Evolutionary conservation across 2,888 invertebrate genomes (phyloP).

Genomic region (Trichopria drosophilae): DNA sequence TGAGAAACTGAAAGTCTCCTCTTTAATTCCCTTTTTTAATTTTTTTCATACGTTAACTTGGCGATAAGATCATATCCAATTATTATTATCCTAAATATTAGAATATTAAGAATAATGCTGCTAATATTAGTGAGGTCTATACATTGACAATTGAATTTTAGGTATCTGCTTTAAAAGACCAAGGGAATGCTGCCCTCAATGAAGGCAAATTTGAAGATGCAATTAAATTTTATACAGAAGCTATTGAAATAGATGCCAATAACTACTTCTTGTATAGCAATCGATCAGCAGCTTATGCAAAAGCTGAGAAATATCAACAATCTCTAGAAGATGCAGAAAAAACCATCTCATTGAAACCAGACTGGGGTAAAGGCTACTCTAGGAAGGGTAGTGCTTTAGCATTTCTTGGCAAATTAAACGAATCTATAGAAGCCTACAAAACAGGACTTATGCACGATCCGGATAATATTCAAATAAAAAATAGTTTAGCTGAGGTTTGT

Average conservation of each 20-base stretch:
- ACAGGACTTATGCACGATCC: conserved; percentile 75
- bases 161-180: conserved; percentile 82
- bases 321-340: conserved; percentile 85
- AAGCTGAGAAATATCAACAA: conserved; percentile 71
- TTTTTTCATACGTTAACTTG: too few species aligned
- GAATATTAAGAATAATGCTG: neutral
- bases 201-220: conserved; percentile 79
- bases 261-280: conserved; percentile 92
- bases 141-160: too few species aligned
- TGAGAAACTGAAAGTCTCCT: too few species aligned
- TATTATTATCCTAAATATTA: neutral
- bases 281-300: conserved; percentile 87
- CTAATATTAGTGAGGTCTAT: neutral
- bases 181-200: conserved; percentile 82
- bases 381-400: conserved; percentile 85
- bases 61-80: neutral
- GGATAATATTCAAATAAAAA: conserved; percentile 70
- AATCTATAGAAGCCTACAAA: conserved; percentile 77
- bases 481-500: conserved; percentile 69
- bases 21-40: too few species aligned
- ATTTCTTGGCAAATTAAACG: conserved; percentile 72
- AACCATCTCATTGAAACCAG: conserved; percentile 77
- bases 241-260: conserved; percentile 74
- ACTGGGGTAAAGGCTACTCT: conserved; percentile 88
- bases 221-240: conserved; percentile 77